Evolutionary conservation across 2,888 invertebrate species (phyloP), one percentile per base, ranked within the genome.

Genomic region (Xanthostigma xanthostigma): DNA sequence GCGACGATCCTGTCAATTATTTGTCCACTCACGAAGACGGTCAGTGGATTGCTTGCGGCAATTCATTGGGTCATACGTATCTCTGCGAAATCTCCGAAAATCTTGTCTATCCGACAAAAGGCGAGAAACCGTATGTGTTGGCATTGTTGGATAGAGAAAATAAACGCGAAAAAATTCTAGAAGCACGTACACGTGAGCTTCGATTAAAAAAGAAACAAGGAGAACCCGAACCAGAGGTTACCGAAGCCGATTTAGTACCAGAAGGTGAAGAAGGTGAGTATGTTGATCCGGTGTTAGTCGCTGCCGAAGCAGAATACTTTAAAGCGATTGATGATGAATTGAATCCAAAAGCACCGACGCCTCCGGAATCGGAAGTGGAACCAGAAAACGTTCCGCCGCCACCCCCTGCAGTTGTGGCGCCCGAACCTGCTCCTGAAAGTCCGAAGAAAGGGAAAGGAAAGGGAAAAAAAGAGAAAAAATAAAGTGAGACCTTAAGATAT

Each of bases 111-210:
- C 76, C 81, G 46, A 79, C 79, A 51, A 84, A 82, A 63, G 84
- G 84, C 58, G 90, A 91, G 60, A 89, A 85, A 67, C 71, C 74
- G 53, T 69, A 83, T 41, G 68, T 89, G 46, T 82, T 82, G 8
- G 76, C 81, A 51, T 88, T 86, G 71, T 81, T 93, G 60, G 88
- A 90, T 57, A 74, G 92, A 45, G 92, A 93, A 68, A 84, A 84
- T 34, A 79, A 81, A 52, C 75, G 94, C 43, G 94, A 94, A 64
- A 92, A 92, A 66, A 90, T 92, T 51, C 72, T 94, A 53, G 94
- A 94, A 62, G 81, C 83, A 2, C 81, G 91, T 57, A 76, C 86
- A 53, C 78, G 91, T 58, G 94, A 94, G 67, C 76, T 88, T 6
- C 59, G 66, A 8, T 56, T 68, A 35, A 68, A 68, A 49, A 57